Percentiles rank a stretch among this genome's conserved stretches.
Conservation (phyloP, 2,113 vertebrate genomes). For the Calcarius ornatus region DNA sequence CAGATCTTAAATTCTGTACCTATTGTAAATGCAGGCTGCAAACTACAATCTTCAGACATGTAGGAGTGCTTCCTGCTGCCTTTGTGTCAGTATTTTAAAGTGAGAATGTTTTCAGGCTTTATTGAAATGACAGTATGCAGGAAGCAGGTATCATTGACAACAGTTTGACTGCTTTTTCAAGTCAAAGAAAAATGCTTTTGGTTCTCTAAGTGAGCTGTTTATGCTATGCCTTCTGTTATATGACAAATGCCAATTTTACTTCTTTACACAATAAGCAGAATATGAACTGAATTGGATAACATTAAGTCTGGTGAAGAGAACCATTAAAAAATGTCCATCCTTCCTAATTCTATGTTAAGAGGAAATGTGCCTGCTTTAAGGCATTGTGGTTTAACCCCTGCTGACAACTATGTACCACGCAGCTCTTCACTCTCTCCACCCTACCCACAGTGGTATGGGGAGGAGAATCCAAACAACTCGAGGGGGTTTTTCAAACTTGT, state of each 20-base stretch:
- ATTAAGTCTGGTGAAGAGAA: neutral
- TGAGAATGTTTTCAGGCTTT: neutral
- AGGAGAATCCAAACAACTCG: accelerated
- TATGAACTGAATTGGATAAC: neutral
- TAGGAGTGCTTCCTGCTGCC: neutral
- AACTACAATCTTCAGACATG: neutral
- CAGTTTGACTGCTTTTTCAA: neutral
- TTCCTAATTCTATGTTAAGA: neutral
- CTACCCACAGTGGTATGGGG: neutral
- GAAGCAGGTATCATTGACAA: neutral
- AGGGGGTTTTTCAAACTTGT: neutral
- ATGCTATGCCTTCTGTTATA: neutral
- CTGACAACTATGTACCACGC: neutral
- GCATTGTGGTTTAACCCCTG: neutral
- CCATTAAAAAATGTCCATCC: neutral
- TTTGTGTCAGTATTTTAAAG: neutral
- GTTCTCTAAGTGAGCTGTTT: neutral
- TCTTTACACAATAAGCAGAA: neutral
- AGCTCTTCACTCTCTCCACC: neutral
- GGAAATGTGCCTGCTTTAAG: neutral
- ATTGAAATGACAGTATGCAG: neutral
- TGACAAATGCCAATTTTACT: neutral
- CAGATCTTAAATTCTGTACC: neutral
- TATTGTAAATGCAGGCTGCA: neutral
- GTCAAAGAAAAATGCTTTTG: neutral